Base-by-base conservation (phyloP, 2,888 invertebrate genomes). In the Corythucha ciliata region DNA sequence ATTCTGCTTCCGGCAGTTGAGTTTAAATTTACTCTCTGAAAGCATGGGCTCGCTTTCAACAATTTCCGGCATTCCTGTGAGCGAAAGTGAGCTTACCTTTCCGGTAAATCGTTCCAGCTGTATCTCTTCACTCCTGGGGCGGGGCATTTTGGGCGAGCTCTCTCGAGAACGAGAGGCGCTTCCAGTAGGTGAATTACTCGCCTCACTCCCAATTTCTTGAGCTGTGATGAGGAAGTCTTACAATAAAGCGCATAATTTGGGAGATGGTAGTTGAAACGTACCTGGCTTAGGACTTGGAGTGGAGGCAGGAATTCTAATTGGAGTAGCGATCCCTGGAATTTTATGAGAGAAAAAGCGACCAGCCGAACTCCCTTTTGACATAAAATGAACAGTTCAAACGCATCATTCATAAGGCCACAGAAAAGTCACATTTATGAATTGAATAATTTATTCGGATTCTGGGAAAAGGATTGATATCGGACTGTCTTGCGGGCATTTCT, bases 91-190 rank as follows among this genome's bases (percentile, higher is more conserved):
- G 37, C 24, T 21, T 45, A 60, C 60, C 55, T 58, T 59, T 22
- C 65, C 58, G 5, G 78, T 78, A 63, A 88, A 84, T 57, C 86
- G 79, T 63, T 86, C 87, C 34, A 88, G 67, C 0, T 87, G 87
- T 39, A 88, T 88, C 61, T 87, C 86, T 63, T 86, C 81, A 21
- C 81, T 83, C 52, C 83, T 74, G 0, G 85, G 80, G 32, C 86
- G 72, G 1, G 83, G 82, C 70, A 78, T 72, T 55, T 77, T 72
- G 1, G 80, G 80, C n/a, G 85, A 86, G 14, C 74, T 75, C 20
- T 85, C 84, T 5, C 85, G 71, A 0, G 84, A 84, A 2, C 77
- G 16, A 1, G 52, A 36, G 1, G 42, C 29, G n/a, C n/a, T n/a
- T n/a, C n/a, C n/a, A n/a, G n/a, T 21, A n/a, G 42, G 39, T 4